Conservation (phyloP, 2,888 invertebrate species). For the Lycophotia porphyrea region DNA sequence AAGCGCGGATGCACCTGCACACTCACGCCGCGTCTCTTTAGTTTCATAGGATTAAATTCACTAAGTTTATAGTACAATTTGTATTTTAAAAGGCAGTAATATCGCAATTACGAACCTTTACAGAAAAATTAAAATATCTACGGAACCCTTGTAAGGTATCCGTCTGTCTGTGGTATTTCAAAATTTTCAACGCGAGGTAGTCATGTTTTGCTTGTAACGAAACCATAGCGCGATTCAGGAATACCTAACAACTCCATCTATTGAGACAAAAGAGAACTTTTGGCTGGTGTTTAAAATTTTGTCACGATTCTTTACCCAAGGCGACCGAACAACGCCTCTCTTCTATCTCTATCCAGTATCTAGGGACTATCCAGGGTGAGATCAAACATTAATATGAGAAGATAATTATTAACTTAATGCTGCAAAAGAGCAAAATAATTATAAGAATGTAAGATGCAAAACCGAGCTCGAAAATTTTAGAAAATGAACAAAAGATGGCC, state of each 20-base stretch:
- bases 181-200: neutral
- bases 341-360: neutral
- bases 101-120: neutral
- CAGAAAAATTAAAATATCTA: neutral
- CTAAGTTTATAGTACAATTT: neutral
- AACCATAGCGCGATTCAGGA: constrained; percentile 26
- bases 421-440: neutral
- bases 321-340: too few species aligned
- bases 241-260: constrained; percentile 16
- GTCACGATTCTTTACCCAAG: neutral
- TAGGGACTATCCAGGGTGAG: too few species aligned
- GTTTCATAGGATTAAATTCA: too few species aligned
- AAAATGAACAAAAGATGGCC: too few species aligned
- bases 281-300: too few species aligned
- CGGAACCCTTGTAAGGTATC: neutral
- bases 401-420: neutral
- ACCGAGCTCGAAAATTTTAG: neutral
- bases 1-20: too few species aligned
- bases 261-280: neutral
- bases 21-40: too few species aligned
- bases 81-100: neutral
- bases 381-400: neutral
- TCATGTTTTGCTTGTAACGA: constrained; percentile 2
- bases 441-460: neutral
- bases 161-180: neutral